Conservation (phyloP, 2,797 vertebrate species). For the Avahi laniger region DNA sequence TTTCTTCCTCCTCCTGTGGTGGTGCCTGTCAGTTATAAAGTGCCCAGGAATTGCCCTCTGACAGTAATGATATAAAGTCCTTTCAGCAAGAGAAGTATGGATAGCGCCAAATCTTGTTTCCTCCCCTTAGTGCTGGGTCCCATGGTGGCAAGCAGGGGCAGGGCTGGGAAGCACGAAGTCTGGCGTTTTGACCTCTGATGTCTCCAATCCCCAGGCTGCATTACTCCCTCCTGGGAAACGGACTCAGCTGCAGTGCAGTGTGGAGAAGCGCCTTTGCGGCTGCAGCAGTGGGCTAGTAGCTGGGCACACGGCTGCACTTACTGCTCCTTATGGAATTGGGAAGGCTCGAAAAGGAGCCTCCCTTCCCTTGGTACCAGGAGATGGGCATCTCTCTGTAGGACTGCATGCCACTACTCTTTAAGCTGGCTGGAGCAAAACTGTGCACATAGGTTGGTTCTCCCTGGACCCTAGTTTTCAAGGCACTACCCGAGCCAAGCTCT, state of each 20-base stretch:
- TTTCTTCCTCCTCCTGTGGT: not conserved
- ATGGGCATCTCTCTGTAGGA: not conserved
- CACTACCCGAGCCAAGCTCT: not conserved
- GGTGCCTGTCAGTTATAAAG: not conserved
- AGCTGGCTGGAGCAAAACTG: not conserved
- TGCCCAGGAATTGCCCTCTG: not conserved
- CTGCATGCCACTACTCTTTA: not conserved
- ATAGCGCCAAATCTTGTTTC: not conserved
- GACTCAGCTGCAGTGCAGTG: not conserved
- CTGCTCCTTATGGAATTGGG: not conserved
- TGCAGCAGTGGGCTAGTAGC: not conserved
- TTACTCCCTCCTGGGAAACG: not conserved
- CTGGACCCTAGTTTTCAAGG: not conserved
- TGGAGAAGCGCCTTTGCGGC: rapidly evolving
- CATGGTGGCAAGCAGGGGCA: not conserved
- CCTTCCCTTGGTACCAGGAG: not conserved
- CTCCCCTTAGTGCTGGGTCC: not conserved
- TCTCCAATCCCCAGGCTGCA: not conserved
- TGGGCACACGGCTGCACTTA: not conserved
- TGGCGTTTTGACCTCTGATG: not conserved
- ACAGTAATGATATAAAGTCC: not conserved
- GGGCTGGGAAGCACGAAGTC: not conserved
- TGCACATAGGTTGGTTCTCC: not conserved
- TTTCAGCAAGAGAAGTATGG: not conserved
- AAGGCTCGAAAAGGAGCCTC: not conserved